phyloP scores from a whole-genome alignment of 2,888 invertebrate species.

The Tipula confusa region DNA sequence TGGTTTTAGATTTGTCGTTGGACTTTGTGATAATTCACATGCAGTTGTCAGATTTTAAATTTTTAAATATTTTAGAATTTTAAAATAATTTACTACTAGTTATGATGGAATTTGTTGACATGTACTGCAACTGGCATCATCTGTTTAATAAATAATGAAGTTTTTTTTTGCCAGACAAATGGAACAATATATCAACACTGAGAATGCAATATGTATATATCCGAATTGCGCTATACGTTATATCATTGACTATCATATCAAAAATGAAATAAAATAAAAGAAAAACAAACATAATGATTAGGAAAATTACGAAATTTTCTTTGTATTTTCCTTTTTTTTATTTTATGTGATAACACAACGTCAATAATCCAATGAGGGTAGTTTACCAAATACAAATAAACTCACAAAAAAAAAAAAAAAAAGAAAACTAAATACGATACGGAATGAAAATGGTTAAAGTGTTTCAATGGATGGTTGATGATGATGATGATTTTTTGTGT shows the following conservation, averaged over 20 bases:
- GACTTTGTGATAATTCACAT: too few relatives aligned
- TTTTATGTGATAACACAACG: slow-evolving; percentile 13
- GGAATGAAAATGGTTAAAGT: background rate
- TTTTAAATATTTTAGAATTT: too few relatives aligned
- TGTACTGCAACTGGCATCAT: too few relatives aligned
- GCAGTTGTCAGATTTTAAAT: too few relatives aligned
- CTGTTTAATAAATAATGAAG: too few relatives aligned
- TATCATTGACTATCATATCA: background rate
- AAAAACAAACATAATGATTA: slow-evolving; percentile 13
- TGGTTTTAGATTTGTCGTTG: too few relatives aligned
- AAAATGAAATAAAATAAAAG: background rate
- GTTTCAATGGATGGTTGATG: background rate
- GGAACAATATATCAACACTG: too few relatives aligned
- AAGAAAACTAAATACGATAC: background rate
- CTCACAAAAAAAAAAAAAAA: background rate
- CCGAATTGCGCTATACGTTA: background rate
- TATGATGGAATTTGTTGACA: too few relatives aligned
- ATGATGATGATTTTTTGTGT: background rate
- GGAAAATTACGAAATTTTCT: background rate
- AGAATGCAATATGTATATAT: too few relatives aligned
- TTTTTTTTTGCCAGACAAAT: too few relatives aligned
- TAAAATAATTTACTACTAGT: too few relatives aligned
- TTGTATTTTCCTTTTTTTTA: background rate
- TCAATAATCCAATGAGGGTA: slow-evolving; percentile 16
- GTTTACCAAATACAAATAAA: slow-evolving; percentile 7